phyloP scores from a whole-genome alignment of 2,113 vertebrate genomes.

The Jacana jacana region DNA sequence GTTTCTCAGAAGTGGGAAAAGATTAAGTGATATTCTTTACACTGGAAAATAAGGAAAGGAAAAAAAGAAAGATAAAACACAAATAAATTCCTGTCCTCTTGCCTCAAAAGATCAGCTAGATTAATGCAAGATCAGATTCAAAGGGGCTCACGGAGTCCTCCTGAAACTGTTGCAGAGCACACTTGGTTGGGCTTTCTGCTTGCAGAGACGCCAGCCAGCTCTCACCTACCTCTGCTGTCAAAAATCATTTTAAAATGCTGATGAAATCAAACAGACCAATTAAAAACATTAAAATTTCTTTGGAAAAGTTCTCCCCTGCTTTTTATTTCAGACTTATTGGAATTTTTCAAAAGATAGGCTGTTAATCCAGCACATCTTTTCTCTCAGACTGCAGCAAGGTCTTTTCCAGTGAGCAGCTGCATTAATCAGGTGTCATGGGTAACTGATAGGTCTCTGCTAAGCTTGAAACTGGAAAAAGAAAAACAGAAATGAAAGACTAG shows the following conservation, averaged over 20 bases:
- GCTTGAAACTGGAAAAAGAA: not conserved
- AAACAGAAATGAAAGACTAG: not conserved
- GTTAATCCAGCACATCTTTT: not conserved
- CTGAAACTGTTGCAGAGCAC: not conserved
- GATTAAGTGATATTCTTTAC: not conserved
- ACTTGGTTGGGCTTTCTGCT: not conserved
- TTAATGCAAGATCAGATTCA: not conserved
- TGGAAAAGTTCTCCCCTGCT: not conserved
- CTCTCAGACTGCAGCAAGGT: not conserved
- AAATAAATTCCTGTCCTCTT: not conserved
- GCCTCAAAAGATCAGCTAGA: not conserved
- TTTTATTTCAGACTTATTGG: not conserved
- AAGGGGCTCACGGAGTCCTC: not conserved
- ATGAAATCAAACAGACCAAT: not conserved
- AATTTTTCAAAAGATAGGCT: not conserved
- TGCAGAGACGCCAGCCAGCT: not conserved
- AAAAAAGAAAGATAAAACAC: not conserved
- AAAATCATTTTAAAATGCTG: not conserved
- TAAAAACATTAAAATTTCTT: not conserved
- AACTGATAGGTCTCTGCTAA: not conserved
- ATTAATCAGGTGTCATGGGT: not conserved
- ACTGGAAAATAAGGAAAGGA: not conserved
- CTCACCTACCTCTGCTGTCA: not conserved
- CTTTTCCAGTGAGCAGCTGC: not conserved
- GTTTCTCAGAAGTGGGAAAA: not conserved